Evolutionary conservation across 2,888 invertebrate genomes (phyloP).

Genomic region (Eupeodes latifasciatus): DNA sequence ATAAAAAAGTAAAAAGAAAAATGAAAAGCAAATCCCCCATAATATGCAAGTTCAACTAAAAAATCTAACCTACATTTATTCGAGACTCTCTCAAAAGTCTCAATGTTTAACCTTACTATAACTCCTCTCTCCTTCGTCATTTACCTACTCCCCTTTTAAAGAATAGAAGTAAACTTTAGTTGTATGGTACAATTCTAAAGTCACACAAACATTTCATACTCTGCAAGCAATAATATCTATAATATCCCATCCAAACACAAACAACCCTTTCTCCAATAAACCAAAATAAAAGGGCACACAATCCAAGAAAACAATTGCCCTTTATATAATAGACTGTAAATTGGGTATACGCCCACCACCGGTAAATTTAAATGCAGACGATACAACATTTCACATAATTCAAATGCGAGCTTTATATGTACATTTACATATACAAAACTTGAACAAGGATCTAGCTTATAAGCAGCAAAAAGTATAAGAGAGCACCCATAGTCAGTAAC

Average conservation of each 20-base stretch:
- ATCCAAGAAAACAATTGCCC: constrained; percentile 72
- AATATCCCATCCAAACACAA: not conserved
- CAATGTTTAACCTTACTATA: not conserved
- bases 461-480: not conserved
- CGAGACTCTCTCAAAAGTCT: constrained; percentile 8
- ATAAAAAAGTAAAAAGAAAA: not conserved
- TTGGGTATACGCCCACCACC: constrained; percentile 52
- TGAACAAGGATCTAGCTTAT: constrained; percentile 13
- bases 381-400: constrained; percentile 71
- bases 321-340: constrained; percentile 69
- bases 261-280: constrained; percentile 20
- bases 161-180: constrained; percentile 13
- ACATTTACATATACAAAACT: constrained; percentile 31
- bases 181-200: constrained; percentile 39
- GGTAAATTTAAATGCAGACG: constrained; percentile 68
- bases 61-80: constrained; percentile 13
- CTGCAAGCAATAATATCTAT: constrained; percentile 7
- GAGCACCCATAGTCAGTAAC: not conserved
- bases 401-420: constrained; percentile 36
- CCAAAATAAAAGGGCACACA: constrained; percentile 51
- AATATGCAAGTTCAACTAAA: constrained; percentile 31
- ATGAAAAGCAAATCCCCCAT: constrained; percentile 34
- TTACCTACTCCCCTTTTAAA: too few relatives aligned
- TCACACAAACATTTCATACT: constrained; percentile 11
- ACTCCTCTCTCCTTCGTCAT: too few relatives aligned